These are phyloP conservation scores for Emmelina monodactyla DNA, from an alignment of 2,888 invertebrate genomes.

Conservation along the genomic window DNA sequence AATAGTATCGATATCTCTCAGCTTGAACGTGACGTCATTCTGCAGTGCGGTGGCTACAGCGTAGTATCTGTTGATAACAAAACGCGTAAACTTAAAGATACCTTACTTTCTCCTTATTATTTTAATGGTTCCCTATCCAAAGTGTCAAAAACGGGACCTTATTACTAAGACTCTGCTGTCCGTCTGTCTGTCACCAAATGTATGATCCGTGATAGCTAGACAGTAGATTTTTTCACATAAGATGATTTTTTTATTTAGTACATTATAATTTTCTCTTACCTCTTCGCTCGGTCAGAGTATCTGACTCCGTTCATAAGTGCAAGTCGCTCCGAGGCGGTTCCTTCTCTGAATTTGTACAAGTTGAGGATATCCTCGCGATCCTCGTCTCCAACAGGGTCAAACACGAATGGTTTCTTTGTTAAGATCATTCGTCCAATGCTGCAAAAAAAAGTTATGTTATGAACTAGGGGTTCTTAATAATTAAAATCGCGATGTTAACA, in stretches of 20 bases:
- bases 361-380: conserved; percentile 75
- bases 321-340: conserved; percentile 75
- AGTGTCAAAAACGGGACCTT: no score
- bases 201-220: no score
- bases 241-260: no score
- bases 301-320: conserved; percentile 79
- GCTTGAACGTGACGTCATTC: conserved; percentile 70
- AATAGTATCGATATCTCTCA: conserved; percentile 72
- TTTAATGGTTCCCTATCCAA: no score
- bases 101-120: not conserved
- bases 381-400: conserved; percentile 74
- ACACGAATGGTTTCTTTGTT: conserved; percentile 77
- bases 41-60: conserved; percentile 62
- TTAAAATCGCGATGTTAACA: no score
- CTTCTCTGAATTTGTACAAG: conserved; percentile 77
- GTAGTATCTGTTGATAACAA: conserved; percentile 68
- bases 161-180: no score
- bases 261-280: no score
- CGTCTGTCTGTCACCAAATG: no score
- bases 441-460: conserved; percentile 14
- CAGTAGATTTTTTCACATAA: no score
- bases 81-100: not conserved
- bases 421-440: conserved; percentile 79
- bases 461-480: no score
- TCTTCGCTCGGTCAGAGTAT: conserved; percentile 71